phyloP scores from a whole-genome alignment of 2,797 vertebrate species.

The Morus bassanus region DNA sequence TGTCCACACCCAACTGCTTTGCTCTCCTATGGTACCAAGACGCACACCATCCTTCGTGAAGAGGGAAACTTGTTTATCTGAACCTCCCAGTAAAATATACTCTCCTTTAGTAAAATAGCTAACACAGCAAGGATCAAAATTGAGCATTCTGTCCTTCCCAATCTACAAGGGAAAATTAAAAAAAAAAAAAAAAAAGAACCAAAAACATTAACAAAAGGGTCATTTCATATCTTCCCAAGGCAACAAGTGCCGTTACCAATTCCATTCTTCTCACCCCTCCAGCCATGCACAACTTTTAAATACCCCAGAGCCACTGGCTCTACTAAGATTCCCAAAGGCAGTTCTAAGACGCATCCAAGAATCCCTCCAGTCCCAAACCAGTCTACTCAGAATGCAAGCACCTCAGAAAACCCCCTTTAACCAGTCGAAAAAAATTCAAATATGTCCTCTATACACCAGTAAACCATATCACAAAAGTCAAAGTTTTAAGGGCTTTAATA shows the following conservation, averaged over 20 bases:
- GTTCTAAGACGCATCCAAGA: neutral
- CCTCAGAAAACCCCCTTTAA: neutral
- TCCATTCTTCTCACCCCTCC: neutral
- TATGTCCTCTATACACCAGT: neutral
- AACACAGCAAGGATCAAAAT: slow-evolving; percentile 94
- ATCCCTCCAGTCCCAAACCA: neutral
- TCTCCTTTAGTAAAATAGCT: slow-evolving; percentile 98
- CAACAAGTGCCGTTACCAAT: neutral
- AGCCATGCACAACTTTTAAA: neutral
- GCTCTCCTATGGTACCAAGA: slow-evolving; percentile 89
- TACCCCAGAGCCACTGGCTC: neutral
- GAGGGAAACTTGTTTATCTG: slow-evolving; percentile 93
- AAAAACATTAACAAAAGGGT: slow-evolving; percentile 16
- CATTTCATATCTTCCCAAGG: neutral
- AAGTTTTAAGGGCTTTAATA: neutral
- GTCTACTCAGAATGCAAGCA: neutral
- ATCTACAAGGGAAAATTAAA: slow-evolving; percentile 75
- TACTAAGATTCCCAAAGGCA: neutral
- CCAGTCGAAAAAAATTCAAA: neutral
- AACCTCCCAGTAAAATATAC: slow-evolving; percentile 93
- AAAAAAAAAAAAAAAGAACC: neutral
- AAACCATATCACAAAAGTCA: neutral
- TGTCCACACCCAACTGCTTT: slow-evolving; percentile 94
- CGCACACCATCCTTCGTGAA: slow-evolving; percentile 95
- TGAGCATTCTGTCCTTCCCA: slow-evolving; percentile 89